Evolutionary conservation across 2,113 vertebrate species (phyloP).

Genomic region (Lanius ludovicianus): DNA sequence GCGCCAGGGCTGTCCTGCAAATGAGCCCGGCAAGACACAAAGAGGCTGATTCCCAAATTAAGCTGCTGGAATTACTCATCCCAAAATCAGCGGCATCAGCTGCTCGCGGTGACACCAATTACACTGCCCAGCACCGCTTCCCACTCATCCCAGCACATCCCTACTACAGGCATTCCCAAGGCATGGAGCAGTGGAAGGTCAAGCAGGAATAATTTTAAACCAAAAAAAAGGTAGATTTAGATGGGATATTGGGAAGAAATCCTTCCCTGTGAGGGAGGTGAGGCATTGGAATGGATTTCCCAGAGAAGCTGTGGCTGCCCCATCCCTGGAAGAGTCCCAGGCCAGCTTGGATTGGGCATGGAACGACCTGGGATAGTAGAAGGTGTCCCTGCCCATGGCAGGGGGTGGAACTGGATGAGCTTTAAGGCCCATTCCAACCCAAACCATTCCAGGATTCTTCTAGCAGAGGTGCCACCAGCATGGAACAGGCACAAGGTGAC

Average conservation of each 20-base stretch:
- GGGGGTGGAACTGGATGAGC: too few species aligned
- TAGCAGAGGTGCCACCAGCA: neutral
- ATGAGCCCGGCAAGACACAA: neutral
- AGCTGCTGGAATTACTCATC: constrained; percentile 32
- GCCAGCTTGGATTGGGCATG: neutral
- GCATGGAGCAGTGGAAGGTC: accelerated
- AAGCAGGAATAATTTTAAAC: neutral
- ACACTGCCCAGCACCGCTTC: neutral
- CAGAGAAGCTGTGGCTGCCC: neutral
- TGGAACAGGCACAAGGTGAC: accelerated
- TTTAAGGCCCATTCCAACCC: neutral
- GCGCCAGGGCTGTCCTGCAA: neutral
- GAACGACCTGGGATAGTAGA: neutral
- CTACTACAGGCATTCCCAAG: neutral
- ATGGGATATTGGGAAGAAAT: neutral
- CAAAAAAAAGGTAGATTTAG: neutral
- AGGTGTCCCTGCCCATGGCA: neutral
- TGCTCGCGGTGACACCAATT: neutral
- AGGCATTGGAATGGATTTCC: neutral
- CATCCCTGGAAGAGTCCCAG: neutral
- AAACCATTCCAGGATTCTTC: neutral
- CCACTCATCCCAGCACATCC: neutral
- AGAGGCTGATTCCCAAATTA: constrained; percentile 1
- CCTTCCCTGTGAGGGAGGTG: accelerated
- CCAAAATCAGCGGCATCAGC: neutral